These are phyloP conservation scores for Myotis yumanensis DNA, from an alignment of 2,113 vertebrate genomes.

Conservation along the genomic window DNA sequence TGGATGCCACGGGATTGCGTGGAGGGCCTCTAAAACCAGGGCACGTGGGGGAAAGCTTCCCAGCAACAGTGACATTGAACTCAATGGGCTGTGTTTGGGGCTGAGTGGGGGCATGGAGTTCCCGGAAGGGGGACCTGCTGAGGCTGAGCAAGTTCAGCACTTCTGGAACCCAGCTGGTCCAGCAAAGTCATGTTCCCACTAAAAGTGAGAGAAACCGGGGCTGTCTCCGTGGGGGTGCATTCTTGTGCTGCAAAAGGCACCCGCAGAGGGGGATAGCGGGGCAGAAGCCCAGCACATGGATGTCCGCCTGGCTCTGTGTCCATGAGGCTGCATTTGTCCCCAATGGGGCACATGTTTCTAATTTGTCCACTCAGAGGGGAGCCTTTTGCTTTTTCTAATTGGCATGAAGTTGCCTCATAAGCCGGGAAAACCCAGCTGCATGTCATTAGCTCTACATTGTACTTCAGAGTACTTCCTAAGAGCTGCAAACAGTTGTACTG, in stretches of 20 bases:
- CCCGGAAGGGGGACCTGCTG: not conserved
- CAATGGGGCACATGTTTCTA: not conserved
- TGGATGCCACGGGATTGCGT: fast-evolving
- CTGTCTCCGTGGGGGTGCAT: not conserved
- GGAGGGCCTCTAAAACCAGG: not conserved
- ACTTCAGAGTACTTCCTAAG: not conserved
- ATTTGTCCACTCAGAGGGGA: not conserved
- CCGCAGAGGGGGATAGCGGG: too few relatives aligned
- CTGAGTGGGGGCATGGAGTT: not conserved
- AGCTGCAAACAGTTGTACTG: not conserved
- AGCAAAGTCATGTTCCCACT: not conserved
- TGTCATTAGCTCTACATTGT: not conserved
- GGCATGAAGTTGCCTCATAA: not conserved
- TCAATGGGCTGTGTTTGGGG: fast-evolving
- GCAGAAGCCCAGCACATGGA: not conserved
- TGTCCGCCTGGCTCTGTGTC: not conserved
- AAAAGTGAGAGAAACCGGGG: not conserved
- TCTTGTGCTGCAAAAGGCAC: not conserved
- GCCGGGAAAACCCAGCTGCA: not conserved
- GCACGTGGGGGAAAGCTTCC: fast-evolving
- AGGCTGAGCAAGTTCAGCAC: not conserved
- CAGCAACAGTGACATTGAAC: fast-evolving
- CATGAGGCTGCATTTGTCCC: too few relatives aligned
- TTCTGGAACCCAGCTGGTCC: not conserved
- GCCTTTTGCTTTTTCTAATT: not conserved